These are phyloP conservation scores for Galemys pyrenaicus DNA, from an alignment of 2,113 vertebrate species.

Conservation along the genomic window DNA sequence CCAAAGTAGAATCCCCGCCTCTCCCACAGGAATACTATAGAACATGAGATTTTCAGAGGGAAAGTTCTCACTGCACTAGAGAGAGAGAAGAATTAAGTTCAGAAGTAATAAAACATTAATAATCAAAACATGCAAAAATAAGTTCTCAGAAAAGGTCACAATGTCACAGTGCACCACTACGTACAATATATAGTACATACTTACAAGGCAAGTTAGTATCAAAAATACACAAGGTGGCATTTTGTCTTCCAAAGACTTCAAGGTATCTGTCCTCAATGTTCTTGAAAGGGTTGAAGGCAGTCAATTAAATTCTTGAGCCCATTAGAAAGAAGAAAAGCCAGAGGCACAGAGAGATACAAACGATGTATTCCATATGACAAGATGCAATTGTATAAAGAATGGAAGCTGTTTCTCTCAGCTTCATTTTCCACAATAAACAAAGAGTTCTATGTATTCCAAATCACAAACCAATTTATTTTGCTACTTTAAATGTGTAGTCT, in stretches of 20 bases:
- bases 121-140: constrained; percentile 67
- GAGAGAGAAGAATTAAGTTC: constrained; percentile 17
- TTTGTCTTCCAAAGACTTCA: constrained; percentile 72
- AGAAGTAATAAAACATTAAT: constrained; percentile 39
- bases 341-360: constrained; percentile 62
- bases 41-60: neutral
- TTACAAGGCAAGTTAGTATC: constrained; percentile 72
- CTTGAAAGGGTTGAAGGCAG: constrained; percentile 67
- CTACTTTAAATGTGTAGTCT: constrained; percentile 35
- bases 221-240: constrained; percentile 71
- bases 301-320: constrained; percentile 63
- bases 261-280: constrained; percentile 66
- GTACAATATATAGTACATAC: constrained; percentile 58
- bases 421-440: constrained; percentile 33
- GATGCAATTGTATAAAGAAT: constrained; percentile 35
- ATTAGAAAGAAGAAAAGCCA: constrained; percentile 73
- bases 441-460: constrained; percentile 5
- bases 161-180: neutral
- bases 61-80: neutral
- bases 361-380: constrained; percentile 55
- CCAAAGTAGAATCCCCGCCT: neutral
- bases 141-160: constrained; percentile 53
- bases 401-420: constrained; percentile 34
- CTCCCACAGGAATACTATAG: neutral
- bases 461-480: constrained; percentile 37